Base-by-base conservation (phyloP, 2,888 invertebrate species). In the Argynnis bischoffii region DNA sequence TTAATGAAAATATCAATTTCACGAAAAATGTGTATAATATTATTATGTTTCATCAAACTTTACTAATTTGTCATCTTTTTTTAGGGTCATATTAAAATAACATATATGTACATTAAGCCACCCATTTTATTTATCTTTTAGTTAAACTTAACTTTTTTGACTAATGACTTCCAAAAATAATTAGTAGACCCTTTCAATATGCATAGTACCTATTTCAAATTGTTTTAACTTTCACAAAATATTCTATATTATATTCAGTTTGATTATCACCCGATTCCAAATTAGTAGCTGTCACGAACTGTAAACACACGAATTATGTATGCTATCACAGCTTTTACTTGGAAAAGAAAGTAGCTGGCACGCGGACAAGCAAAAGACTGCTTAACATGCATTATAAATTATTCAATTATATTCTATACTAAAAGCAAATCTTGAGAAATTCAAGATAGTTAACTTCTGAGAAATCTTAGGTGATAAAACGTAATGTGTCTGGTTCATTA, bases 331-430 rank as follows among this genome's bases (percentile, higher is more conserved):
- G 69, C 64, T 69, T 72, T 69, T 71, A 72, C 67, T 67, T 70
- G 66, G 72, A 76, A 78, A 76, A 69, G 76, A 78, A 78, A 76
- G 77, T 76, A 69, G 69, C 63, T n/a, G 63, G 59, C 55, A 55
- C 61, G 63, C 56, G 65, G 69, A 41, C 69, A 56, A 51, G 41
- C 18, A 55, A 59, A 56, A 55, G 35, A 46, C 64, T 55, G 67
- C 26, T 57, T 60, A 63, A 55, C 55, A 46, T 67, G 56, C 66
- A 67, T 65, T 61, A 68, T 71, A 69, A 67, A 66, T 70, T 72
- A 66, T 67, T 67, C 67, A 67, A 53, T 64, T 61, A 61, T 60
- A 51, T 50, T 61, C 15, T 41, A 35, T 18, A 53, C 35, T 41
- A 53, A 53, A 61, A 61, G 61, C 35, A 61, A 61, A 53, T 50